These are phyloP conservation scores for Limnephilus marmoratus DNA, from an alignment of 2,888 invertebrate genomes.

Conservation along the genomic window DNA sequence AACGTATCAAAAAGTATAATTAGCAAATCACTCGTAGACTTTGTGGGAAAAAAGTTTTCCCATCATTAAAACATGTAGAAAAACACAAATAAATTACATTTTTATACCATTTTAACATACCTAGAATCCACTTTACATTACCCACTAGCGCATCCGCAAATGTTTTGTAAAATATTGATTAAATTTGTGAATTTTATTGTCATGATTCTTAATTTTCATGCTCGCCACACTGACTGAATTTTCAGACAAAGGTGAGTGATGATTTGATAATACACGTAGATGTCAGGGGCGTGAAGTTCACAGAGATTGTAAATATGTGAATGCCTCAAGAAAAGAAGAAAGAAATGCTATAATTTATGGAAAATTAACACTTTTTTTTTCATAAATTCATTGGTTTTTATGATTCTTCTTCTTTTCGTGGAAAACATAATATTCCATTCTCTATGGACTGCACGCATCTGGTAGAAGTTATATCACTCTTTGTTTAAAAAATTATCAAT, in stretches of 20 bases:
- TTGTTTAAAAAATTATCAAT: background rate
- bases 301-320: background rate
- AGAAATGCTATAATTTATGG: background rate
- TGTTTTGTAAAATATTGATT: background rate
- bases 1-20: background rate
- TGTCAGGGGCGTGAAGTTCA: background rate
- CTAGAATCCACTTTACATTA: background rate
- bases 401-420: background rate
- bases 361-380: background rate
- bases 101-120: background rate
- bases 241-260: conserved; percentile 54
- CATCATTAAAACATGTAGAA: background rate
- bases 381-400: background rate
- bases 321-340: background rate
- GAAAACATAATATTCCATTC: background rate
- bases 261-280: background rate
- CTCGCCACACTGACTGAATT: conserved; percentile 44
- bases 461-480: background rate
- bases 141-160: background rate
- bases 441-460: background rate
- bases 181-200: background rate
- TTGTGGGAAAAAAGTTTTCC: background rate
- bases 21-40: background rate
- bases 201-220: conserved; percentile 43
- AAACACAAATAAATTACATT: too few species aligned